Evolutionary conservation across 2,113 vertebrate genomes (phyloP).

Genomic region (Lipophrys pholis): DNA sequence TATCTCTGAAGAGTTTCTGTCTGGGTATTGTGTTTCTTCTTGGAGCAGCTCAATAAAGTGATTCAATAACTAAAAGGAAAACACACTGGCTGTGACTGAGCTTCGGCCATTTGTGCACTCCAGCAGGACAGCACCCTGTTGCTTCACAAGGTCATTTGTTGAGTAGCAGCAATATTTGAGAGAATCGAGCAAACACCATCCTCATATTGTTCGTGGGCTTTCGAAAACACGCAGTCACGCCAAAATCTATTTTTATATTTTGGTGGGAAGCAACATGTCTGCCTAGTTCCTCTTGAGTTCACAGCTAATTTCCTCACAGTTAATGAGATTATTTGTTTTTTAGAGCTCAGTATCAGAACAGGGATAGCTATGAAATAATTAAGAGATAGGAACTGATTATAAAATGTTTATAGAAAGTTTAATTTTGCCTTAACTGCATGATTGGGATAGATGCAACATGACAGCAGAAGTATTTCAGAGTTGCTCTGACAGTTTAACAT

Average conservation of each 20-base stretch:
- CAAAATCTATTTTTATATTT: not conserved
- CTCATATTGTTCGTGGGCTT: not conserved
- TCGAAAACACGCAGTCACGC: not conserved
- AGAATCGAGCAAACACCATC: not conserved
- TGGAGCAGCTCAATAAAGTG: slow-evolving; percentile 34
- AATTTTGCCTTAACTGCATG: too few species aligned
- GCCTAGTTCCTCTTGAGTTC: not conserved
- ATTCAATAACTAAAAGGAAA: slow-evolving; percentile 44
- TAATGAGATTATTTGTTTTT: not conserved
- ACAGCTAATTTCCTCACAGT: not conserved
- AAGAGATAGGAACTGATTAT: too few species aligned
- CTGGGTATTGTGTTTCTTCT: slow-evolving; percentile 23
- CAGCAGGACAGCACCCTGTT: slow-evolving; percentile 17
- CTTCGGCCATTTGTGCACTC: not conserved
- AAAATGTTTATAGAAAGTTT: too few species aligned
- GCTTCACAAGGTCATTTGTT: slow-evolving; percentile 27
- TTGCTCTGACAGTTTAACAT: too few species aligned
- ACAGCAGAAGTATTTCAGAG: too few species aligned
- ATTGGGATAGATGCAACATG: too few species aligned
- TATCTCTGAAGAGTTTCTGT: slow-evolving; percentile 36
- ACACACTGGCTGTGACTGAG: slow-evolving; percentile 17
- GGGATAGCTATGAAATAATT: too few species aligned
- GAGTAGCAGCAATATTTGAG: not conserved
- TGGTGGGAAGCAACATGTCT: not conserved
- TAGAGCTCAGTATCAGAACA: not conserved